Evolutionary conservation across 2,888 invertebrate species (phyloP), one percentile per base, ranked within the genome.

Genomic region (Epinotia nisella): DNA sequence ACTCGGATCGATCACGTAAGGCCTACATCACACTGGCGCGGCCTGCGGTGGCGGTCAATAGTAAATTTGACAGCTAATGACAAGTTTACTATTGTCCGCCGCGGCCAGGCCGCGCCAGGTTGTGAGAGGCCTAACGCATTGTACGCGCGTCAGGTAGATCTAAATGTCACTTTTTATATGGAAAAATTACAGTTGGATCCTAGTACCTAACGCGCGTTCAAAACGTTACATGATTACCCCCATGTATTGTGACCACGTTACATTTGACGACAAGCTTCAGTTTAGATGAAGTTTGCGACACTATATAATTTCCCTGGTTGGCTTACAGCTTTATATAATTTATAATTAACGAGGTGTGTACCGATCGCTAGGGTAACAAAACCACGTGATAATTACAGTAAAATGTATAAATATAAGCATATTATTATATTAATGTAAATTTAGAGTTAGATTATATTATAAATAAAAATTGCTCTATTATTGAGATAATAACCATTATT

Each of bases 321-420:
- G 21, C 65, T 41, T 68, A 24, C 58, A 67, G 45, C 67, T 65
- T 65, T 66, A 66, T 66, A 41, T 66, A 53, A 66, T 66, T 56
- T 66, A 62, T 49, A 62, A 49, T 62, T 29, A 56, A 58, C 70
- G 70, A 79, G 77, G 75, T 75, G 75, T 66, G 77, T 79, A 79
- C 79, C 79, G 59, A 76, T 82, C 78, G 82, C 80, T 87, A 90
- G 85, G 82, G 82, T 88, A 85, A 87, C 84, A 85, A 83, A 87
- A 89, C 90, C 89, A 91, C 92, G 92, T 92, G 92, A 92, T 92
- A 91, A 88, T 88, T 87, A 85, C 85, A 87, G 82, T 87, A 81
- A 87, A 87, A 81, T 87, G 80, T 89, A 85, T 82, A 83, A 86
- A 83, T 85, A 79, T 87, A 86, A 85, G 83, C 79, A 71, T 76